Base-by-base conservation (phyloP, 2,888 invertebrate species). In the Callyntrura sp. region DNA sequence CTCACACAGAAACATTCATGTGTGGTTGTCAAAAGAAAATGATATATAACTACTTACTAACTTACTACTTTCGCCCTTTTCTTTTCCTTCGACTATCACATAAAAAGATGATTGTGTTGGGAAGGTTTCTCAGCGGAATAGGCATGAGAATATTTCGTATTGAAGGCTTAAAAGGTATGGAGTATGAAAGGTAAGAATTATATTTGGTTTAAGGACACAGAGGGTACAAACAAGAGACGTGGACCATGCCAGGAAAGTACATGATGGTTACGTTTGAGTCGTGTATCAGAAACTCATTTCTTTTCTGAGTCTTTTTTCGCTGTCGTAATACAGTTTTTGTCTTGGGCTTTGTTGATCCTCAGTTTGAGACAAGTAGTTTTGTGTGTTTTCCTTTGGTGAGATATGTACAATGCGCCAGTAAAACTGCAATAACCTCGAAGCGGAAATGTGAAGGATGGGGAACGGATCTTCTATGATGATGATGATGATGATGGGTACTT, bases 391-490 rank as follows among this genome's bases (percentile, higher is more conserved):
- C 60, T n/a, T 3, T 62, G 23, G 62, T 23, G 48, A 3, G 17
- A 73, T 20, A n/a, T n/a, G n/a, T n/a, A 20, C 11, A 28, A 1
- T 51, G 4, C 4, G 11, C 62, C 23, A 23, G 8, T 23, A 23
- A 62, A 79, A 55, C 57, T 65, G 62, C 62, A 85, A 35, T 62
- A 78, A 48, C 28, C 78, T 60, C 28, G 62, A 48, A 85, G 65
- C 65, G 85, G 85, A 85, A 85, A 85, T 85, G 76, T 78, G 85
- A 85, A 85, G 85, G 85, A 73, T 85, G n/a, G 3, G 45, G 17
- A 79, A 73, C 28, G 57, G 28, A 35, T 35, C 28, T 57, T 17
- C n/a, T 35, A n/a, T 51, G 43, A n/a, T 35, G 57, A 57, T 57
- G 70, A 73, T 4, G 2, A n/a, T 51, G 43, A n/a, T 35, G 57